Conservation (phyloP, 2,888 invertebrate genomes). For the Meganola albula region DNA sequence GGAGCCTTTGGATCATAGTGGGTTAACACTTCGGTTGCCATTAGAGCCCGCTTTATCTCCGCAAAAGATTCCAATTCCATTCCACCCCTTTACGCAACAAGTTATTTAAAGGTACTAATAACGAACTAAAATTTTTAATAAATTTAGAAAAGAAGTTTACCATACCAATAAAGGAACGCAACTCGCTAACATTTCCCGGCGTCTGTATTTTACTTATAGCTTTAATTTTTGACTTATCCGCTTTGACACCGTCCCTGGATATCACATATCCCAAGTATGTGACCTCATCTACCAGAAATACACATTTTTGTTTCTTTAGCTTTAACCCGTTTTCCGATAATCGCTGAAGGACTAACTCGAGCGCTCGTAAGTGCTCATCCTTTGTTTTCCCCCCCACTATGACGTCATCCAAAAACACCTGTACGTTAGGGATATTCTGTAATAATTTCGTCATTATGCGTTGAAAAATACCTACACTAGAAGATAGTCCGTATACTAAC, state of each 20-base stretch:
- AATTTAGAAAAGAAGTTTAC: slow-evolving; percentile 19
- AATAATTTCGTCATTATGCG: slow-evolving; percentile 1
- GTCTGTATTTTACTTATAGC: slow-evolving; percentile 10
- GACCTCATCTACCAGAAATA: slow-evolving; percentile 1
- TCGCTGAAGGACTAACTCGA: not conserved
- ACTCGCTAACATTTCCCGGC: slow-evolving; percentile 10
- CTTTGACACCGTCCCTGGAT: slow-evolving; percentile 3
- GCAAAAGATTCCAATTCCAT: slow-evolving; percentile 11
- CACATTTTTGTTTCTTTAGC: slow-evolving; percentile 2
- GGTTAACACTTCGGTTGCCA: not conserved
- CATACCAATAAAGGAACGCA: slow-evolving; percentile 16
- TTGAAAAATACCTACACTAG: slow-evolving; percentile 5
- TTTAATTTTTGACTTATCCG: slow-evolving; percentile 2
- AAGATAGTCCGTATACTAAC: slow-evolving; percentile 1
- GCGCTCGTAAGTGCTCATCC: slow-evolving; percentile 1
- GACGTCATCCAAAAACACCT: slow-evolving; percentile 6
- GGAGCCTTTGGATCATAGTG: slow-evolving; percentile 4
- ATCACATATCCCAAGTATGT: slow-evolving; percentile 2
- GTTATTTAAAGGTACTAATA: slow-evolving; percentile 11
- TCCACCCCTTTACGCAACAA: slow-evolving; percentile 15
- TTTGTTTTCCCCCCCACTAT: slow-evolving; percentile 1
- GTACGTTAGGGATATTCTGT: slow-evolving; percentile 3
- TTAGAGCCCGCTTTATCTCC: not conserved
- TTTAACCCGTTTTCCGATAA: slow-evolving; percentile 3
- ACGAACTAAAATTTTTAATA: slow-evolving; percentile 13